Evolutionary conservation across 2,113 vertebrate species (phyloP).

Genomic region (Pollimyrus isidori): DNA sequence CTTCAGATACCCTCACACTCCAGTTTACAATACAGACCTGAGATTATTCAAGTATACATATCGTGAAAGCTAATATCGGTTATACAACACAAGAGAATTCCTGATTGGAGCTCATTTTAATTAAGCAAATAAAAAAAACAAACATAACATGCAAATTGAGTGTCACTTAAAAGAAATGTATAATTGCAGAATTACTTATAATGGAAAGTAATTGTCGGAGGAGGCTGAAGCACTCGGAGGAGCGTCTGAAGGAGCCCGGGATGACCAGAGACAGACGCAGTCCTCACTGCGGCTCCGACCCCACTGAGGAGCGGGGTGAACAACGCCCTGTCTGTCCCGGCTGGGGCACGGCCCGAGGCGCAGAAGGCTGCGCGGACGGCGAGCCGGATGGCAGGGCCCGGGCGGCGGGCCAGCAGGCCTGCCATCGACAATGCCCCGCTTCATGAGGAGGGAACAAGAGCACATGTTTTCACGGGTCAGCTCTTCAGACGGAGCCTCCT

Average conservation of each 20-base stretch:
- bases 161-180: not conserved
- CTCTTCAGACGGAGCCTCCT: conserved; percentile 40
- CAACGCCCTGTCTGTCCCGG: not conserved
- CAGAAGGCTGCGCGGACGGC: not conserved
- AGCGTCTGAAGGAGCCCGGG: not conserved
- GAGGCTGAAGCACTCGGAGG: not conserved
- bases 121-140: not conserved
- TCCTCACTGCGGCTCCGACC: not conserved
- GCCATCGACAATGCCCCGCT: conserved; percentile 42
- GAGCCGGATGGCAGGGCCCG: not conserved
- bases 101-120: not conserved
- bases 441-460: conserved; percentile 37
- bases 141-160: not conserved
- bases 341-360: not conserved
- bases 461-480: conserved; percentile 31
- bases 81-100: not conserved
- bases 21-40: not conserved
- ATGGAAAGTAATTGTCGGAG: not conserved
- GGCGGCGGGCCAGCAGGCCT: conserved; percentile 33
- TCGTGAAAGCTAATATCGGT: not conserved
- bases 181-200: not conserved
- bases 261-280: not conserved
- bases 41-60: not conserved
- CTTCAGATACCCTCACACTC: not conserved
- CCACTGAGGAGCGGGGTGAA: not conserved